These are phyloP conservation scores for Chloroceryle amazona DNA, from an alignment of 2,797 vertebrate species.

Conservation along the genomic window DNA sequence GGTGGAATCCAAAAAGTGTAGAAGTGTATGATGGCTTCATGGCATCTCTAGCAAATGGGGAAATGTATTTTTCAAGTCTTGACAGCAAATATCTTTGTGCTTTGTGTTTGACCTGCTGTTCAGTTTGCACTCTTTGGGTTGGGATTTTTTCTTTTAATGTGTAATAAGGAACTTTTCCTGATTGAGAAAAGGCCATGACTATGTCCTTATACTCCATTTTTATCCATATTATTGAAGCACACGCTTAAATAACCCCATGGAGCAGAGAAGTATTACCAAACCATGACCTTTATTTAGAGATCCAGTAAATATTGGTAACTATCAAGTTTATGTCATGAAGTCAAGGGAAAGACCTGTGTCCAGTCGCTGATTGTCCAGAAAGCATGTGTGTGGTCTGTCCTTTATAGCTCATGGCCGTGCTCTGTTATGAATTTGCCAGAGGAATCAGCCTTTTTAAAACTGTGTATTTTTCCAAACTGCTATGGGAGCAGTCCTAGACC, in stretches of 20 bases:
- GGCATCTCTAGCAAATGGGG: not conserved
- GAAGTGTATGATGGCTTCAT: not conserved
- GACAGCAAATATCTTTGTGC: not conserved
- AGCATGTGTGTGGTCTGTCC: not conserved
- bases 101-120: not conserved
- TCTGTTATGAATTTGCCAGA: not conserved
- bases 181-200: not conserved
- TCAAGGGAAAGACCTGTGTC: not conserved
- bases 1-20: not conserved
- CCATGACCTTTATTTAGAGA: not conserved
- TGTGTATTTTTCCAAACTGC: not conserved
- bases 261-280: not conserved
- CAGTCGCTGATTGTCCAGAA: not conserved
- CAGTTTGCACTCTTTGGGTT: not conserved
- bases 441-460: not conserved
- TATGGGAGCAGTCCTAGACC: conserved; percentile 15
- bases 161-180: not conserved
- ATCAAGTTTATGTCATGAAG: not conserved
- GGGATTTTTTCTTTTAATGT: not conserved
- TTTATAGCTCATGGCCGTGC: not conserved
- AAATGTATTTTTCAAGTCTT: not conserved
- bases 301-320: not conserved
- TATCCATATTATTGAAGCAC: not conserved
- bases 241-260: rapidly evolving
- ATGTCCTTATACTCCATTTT: not conserved